These are phyloP conservation scores for Megaleporinus macrocephalus DNA, from an alignment of 2,113 vertebrate species.

Conservation along the genomic window DNA sequence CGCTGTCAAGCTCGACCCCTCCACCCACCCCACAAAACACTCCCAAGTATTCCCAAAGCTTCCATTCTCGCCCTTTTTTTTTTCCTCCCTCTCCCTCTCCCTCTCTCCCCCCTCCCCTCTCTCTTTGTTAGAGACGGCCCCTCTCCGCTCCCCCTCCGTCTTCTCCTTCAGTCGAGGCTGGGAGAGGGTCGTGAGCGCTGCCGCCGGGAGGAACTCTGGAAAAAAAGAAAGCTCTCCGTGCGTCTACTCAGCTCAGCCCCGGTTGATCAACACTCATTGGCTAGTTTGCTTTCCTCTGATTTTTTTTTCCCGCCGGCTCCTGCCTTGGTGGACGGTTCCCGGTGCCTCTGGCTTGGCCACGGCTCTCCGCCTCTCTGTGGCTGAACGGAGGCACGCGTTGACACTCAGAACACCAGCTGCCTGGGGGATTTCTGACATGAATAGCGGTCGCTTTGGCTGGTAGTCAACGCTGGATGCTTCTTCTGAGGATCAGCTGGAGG, in stretches of 20 bases:
- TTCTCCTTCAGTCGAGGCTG: conserved; percentile 54
- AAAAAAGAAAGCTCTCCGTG: conserved; percentile 15
- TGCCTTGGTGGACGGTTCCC: conserved; percentile 7
- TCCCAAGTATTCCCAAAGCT: conserved; percentile 69
- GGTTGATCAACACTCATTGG: conserved; percentile 30
- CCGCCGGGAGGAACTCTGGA: conserved; percentile 40
- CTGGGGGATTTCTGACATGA: conserved; percentile 66
- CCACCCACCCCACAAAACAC: conserved; percentile 57
- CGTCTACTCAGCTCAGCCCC: not conserved
- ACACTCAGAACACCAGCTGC: conserved; percentile 74
- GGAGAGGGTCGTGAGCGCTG: conserved; percentile 42
- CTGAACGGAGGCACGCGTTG: conserved; percentile 59
- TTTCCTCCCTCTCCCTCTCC: conserved; percentile 53
- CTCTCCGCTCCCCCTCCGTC: conserved; percentile 54
- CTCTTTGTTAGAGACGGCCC: conserved; percentile 69
- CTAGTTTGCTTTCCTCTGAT: not conserved
- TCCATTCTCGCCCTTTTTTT: conserved; percentile 68
- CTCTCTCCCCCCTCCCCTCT: conserved; percentile 66
- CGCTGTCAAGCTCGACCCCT: conserved; percentile 57
- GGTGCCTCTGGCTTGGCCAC: conserved; percentile 52
- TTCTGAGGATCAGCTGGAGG: conserved; percentile 57
- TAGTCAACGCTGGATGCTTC: conserved; percentile 64
- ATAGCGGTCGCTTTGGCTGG: conserved; percentile 69
- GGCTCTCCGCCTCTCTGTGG: conserved; percentile 29
- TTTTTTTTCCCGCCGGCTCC: conserved; percentile 23